Conservation (phyloP, 1,140 invertebrate species). For the Holotrichia oblita region DNA sequence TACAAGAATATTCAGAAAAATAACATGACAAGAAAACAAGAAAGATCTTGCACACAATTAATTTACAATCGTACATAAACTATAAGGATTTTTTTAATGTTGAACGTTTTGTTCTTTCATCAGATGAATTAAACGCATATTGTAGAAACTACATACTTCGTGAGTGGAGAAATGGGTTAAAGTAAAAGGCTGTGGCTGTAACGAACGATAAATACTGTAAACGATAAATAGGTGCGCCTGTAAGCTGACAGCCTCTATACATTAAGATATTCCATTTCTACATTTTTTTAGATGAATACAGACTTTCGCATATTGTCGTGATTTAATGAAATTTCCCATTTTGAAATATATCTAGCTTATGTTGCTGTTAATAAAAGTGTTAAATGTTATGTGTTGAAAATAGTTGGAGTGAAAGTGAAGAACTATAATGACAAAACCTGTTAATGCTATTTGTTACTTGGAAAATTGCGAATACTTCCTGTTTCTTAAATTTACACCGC, state of each 20-base stretch:
- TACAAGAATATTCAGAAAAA: not conserved
- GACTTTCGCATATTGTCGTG: too few species aligned
- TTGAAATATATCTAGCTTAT: too few species aligned
- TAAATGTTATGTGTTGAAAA: too few species aligned
- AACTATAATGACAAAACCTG: too few species aligned
- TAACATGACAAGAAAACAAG: too few species aligned
- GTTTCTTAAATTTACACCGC: too few species aligned
- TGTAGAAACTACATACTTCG: not conserved
- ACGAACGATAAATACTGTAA: not conserved
- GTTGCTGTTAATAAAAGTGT: too few species aligned
- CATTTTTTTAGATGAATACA: too few species aligned
- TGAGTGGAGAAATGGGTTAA: not conserved
- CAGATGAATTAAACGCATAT: not conserved
- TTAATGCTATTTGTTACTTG: too few species aligned
- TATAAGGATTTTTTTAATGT: not conserved
- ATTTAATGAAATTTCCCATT: too few species aligned
- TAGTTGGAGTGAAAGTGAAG: too few species aligned
- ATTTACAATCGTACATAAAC: not conserved
- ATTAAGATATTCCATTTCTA: not conserved
- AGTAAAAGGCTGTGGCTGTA: conserved; percentile 16
- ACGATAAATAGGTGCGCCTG: not conserved
- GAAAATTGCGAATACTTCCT: too few species aligned
- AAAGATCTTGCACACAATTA: not conserved
- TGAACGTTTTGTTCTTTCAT: not conserved
- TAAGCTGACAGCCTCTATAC: not conserved